A percentile compares a stretch with the other conserved stretches of the same genome.
Conservation (phyloP, 2,888 invertebrate genomes). For the Ischnus inquisitorius region DNA sequence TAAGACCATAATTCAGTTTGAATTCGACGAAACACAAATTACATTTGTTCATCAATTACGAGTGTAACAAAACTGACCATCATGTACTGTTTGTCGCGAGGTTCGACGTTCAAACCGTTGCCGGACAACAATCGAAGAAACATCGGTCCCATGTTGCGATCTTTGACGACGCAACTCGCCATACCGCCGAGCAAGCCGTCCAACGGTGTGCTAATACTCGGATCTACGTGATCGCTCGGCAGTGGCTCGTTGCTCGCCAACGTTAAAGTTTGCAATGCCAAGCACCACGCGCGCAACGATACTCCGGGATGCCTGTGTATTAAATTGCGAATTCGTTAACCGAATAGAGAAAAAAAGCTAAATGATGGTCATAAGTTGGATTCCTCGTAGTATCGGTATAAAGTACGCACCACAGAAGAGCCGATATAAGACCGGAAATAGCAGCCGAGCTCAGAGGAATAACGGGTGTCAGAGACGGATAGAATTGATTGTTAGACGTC, state of each 20-base stretch:
- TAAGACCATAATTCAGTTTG: conserved; percentile 45
- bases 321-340: conserved; percentile 38
- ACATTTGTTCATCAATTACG: not conserved
- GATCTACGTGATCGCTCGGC: conserved; percentile 77
- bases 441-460: conserved; percentile 89
- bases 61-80: conserved; percentile 79
- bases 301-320: conserved; percentile 87
- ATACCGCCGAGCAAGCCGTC: conserved; percentile 86
- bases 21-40: conserved; percentile 39
- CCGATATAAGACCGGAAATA: conserved; percentile 89
- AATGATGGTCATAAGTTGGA: conserved; percentile 5
- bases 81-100: conserved; percentile 86
- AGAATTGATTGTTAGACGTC: conserved; percentile 85
- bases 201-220: conserved; percentile 78
- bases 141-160: conserved; percentile 89
- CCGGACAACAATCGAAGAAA: conserved; percentile 90
- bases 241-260: conserved; percentile 89
- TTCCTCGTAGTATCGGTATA: not conserved
- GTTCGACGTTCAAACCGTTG: conserved; percentile 87
- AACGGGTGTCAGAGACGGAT: conserved; percentile 88
- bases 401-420: conserved; percentile 87
- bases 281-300: conserved; percentile 92
- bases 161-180: conserved; percentile 89
- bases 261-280: conserved; percentile 92
- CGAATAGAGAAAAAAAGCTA: not conserved